These are phyloP conservation scores for Erebia aethiops DNA, from an alignment of 2,888 invertebrate genomes.

Conservation along the genomic window DNA sequence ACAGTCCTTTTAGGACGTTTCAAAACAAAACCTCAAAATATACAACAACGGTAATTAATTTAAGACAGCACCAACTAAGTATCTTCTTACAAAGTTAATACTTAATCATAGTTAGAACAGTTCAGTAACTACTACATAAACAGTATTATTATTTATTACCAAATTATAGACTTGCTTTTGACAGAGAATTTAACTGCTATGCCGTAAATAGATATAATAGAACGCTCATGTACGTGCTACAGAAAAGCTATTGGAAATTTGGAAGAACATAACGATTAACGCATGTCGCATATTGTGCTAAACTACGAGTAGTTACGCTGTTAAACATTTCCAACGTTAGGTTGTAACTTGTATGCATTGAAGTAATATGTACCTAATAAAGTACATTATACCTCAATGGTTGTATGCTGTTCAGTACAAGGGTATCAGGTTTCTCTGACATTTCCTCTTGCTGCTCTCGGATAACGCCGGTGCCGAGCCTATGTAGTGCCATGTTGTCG, in stretches of 20 bases:
- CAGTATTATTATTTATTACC: conserved; percentile 13
- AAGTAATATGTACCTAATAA: too few species aligned
- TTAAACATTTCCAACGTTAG: conserved; percentile 2
- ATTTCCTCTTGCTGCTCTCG: conserved; percentile 28
- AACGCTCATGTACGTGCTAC: not conserved
- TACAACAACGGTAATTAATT: conserved; percentile 1
- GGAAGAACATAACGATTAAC: not conserved
- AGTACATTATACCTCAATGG: too few species aligned
- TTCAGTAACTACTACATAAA: not conserved
- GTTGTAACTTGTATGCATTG: too few species aligned
- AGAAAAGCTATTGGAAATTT: not conserved
- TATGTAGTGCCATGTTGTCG: conserved; percentile 59
- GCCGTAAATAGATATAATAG: conserved; percentile 13
- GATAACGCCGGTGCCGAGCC: conserved; percentile 29
- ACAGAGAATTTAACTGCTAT: conserved; percentile 1
- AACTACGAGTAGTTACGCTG: not conserved
- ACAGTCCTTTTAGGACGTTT: too few species aligned
- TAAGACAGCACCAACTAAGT: not conserved
- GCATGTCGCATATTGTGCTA: not conserved
- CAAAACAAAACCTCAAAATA: not conserved
- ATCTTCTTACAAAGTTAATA: not conserved
- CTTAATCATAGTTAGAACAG: not conserved
- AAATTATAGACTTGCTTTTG: conserved; percentile 15
- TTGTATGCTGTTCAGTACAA: not conserved
- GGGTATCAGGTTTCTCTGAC: conserved; percentile 20